Conservation (phyloP, 1,140 invertebrate species). For the Trachymyrmex cornetzi region DNA sequence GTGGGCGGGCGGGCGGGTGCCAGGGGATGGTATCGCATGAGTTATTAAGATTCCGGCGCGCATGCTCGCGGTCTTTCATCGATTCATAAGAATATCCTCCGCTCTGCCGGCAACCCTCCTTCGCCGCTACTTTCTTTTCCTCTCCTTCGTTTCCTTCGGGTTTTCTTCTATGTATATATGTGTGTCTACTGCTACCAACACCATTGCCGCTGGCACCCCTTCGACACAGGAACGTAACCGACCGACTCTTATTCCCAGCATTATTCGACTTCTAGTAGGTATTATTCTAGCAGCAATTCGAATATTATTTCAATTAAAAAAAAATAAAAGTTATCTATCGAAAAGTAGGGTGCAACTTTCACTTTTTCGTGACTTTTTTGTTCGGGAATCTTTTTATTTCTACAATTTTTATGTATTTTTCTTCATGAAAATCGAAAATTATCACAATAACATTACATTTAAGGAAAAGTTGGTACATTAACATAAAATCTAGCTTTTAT, state of each 20-base stretch:
- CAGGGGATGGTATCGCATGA: slow-evolving; percentile 81
- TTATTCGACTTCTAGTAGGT: not conserved
- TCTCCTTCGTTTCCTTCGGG: slow-evolving; percentile 52
- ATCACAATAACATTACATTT: no score
- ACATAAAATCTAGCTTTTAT: not conserved
- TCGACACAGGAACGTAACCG: slow-evolving; percentile 65
- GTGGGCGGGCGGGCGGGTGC: slow-evolving; percentile 58
- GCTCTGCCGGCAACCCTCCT: slow-evolving; percentile 73
- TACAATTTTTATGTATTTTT: no score
- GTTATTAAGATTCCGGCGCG: slow-evolving; percentile 85
- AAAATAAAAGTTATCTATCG: not conserved
- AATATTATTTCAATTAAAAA: slow-evolving; percentile 9
- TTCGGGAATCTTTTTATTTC: no score
- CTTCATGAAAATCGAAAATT: no score
- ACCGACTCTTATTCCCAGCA: slow-evolving; percentile 23
- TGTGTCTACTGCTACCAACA: slow-evolving; percentile 6
- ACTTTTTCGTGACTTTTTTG: no score
- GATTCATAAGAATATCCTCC: slow-evolving; percentile 86
- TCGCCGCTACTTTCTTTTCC: slow-evolving; percentile 47
- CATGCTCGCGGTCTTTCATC: slow-evolving; percentile 86
- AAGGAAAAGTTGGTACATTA: no score
- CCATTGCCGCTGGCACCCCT: slow-evolving; percentile 27
- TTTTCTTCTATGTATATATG: slow-evolving; percentile 1
- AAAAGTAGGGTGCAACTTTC: not conserved
- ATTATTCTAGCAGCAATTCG: not conserved